These are phyloP conservation scores for Coryphaenoides rupestris DNA, from an alignment of 2,113 vertebrate species.

Conservation along the genomic window DNA sequence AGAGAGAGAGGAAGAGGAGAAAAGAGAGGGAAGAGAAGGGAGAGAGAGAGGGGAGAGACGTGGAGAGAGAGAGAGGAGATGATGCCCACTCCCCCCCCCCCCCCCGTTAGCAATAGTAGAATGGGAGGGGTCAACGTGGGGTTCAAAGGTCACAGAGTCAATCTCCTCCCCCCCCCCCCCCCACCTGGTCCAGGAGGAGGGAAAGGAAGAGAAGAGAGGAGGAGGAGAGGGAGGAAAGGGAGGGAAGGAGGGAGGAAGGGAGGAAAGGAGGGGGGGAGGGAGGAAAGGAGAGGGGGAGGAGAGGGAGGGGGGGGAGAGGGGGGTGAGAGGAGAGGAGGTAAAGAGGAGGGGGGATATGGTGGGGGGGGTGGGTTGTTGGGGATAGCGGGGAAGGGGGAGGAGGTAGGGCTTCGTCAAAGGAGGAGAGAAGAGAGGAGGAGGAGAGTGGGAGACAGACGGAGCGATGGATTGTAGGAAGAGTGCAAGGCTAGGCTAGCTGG, in stretches of 20 bases:
- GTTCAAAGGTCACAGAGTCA: slow-evolving; percentile 18
- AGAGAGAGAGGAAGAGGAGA: no score
- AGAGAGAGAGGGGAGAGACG: no score
- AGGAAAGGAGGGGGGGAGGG: background rate
- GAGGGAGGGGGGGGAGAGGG: background rate
- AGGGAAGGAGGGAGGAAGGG: background rate
- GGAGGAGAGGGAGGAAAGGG: background rate
- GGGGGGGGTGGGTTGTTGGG: no score
- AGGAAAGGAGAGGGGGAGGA: no score
- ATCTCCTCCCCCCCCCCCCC: background rate
- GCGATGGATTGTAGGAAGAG: background rate
- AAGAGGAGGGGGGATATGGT: no score
- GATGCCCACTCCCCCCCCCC: no score
- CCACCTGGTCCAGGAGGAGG: no score
- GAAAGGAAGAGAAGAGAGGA: background rate
- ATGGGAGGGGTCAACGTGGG: background rate
- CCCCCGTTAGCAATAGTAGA: background rate
- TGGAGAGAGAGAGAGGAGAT: no score
- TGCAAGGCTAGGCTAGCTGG: background rate
- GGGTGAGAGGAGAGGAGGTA: no score
- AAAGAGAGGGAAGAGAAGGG: no score
- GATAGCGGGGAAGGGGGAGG: background rate
- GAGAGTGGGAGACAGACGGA: background rate
- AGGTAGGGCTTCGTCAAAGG: background rate
- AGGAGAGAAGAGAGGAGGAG: slow-evolving; percentile 5